Conservation (phyloP, 1,140 invertebrate genomes). For the Grapholita molesta region DNA sequence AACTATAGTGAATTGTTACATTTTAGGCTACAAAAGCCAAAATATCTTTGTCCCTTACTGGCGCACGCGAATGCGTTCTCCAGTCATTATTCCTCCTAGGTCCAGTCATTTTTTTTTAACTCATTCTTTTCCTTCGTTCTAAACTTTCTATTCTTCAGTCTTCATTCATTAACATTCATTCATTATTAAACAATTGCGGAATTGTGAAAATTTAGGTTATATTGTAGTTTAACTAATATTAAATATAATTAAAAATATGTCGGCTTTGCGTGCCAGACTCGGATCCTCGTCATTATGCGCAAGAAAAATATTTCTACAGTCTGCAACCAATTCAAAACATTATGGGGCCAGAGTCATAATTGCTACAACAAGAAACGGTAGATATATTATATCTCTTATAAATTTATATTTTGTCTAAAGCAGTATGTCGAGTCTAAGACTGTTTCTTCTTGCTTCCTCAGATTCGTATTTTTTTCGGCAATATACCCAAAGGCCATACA, state of each 20-base stretch:
- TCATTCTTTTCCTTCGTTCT: no score
- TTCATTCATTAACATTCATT: not conserved
- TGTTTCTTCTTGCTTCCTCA: not conserved
- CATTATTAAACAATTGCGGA: not conserved
- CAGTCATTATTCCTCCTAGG: no score
- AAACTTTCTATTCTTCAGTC: not conserved
- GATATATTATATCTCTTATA: not conserved
- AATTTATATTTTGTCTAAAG: no score
- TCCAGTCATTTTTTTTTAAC: no score
- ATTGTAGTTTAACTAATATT: not conserved
- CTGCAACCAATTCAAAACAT: conserved; percentile 37
- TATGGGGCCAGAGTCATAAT: conserved; percentile 31
- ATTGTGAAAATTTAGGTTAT: conserved; percentile 8
- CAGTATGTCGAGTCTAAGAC: not conserved
- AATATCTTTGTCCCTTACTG: no score
- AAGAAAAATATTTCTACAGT: conserved; percentile 43
- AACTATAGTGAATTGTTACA: no score
- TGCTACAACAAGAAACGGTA: conserved; percentile 30
- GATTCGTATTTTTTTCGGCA: not conserved
- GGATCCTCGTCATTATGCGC: conserved; percentile 32
- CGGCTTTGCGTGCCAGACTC: conserved; percentile 49
- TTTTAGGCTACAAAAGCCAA: no score
- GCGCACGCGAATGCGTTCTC: no score
- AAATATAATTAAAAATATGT: conserved; percentile 35
- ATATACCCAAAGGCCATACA: conserved; percentile 33